Evolutionary conservation across 2,797 vertebrate species (phyloP).

Genomic region (Bryconaethiops microstoma): DNA sequence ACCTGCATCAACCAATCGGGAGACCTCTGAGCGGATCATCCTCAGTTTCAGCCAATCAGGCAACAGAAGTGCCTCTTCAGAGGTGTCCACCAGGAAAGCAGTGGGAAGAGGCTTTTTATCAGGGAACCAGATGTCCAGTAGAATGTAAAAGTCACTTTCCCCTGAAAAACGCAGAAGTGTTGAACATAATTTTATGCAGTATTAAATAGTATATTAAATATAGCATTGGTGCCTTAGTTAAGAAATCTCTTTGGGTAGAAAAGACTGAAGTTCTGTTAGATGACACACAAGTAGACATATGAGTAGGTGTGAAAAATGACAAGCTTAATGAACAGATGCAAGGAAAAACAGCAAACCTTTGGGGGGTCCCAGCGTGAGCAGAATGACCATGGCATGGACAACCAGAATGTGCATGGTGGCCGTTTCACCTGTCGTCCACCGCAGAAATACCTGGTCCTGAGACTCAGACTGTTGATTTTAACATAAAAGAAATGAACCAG

Average conservation of each 20-base stretch:
- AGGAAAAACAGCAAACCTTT: slow-evolving; percentile 67
- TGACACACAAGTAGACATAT: background rate
- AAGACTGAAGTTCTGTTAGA: background rate
- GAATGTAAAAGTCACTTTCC: slow-evolving; percentile 86
- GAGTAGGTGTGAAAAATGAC: too few species aligned
- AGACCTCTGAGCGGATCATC: slow-evolving; percentile 97
- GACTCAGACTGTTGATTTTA: slow-evolving; percentile 86
- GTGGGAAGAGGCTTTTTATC: slow-evolving; percentile 97
- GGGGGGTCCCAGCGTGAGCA: slow-evolving; percentile 86
- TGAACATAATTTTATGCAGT: background rate
- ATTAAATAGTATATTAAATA: background rate
- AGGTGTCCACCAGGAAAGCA: slow-evolving; percentile 97
- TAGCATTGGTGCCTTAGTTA: background rate
- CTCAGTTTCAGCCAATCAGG: slow-evolving; percentile 97
- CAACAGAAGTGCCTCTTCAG: slow-evolving; percentile 93
- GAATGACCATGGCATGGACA: slow-evolving; percentile 98
- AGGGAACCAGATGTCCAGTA: slow-evolving; percentile 97
- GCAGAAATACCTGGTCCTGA: slow-evolving; percentile 97
- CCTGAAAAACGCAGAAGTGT: slow-evolving; percentile 62
- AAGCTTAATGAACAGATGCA: background rate
- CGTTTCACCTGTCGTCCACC: slow-evolving; percentile 94
- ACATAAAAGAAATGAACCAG: background rate
- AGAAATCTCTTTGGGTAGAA: background rate
- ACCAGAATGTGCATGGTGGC: slow-evolving; percentile 99
- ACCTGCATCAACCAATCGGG: slow-evolving; percentile 94